Percentiles rank a stretch among this genome's conserved stretches.
Evolutionary conservation across 2,797 vertebrate genomes (phyloP).

Genomic region (Sebastes taczanowskii): DNA sequence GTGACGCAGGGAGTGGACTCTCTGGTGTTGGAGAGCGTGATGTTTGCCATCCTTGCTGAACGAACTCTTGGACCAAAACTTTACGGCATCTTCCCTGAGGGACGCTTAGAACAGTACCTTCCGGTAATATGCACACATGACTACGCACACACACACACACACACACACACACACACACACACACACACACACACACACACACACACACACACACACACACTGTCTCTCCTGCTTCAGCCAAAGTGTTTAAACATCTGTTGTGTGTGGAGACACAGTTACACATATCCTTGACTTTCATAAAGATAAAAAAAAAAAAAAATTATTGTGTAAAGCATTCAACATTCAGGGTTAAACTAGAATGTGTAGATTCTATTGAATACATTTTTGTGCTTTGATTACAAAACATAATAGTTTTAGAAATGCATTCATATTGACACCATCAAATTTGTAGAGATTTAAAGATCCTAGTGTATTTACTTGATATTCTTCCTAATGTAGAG

Average conservation of each 20-base stretch:
- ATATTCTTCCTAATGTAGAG: background rate
- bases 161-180: background rate
- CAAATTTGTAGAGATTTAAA: background rate
- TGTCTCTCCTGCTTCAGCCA: background rate
- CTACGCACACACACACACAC: background rate
- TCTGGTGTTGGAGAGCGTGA: slow-evolving; percentile 93
- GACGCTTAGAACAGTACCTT: slow-evolving; percentile 93
- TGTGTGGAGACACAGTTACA: background rate
- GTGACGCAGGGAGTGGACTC: slow-evolving; percentile 90
- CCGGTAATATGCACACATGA: slow-evolving; percentile 77
- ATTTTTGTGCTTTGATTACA: background rate
- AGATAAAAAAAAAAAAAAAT: background rate
- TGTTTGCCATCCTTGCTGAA: slow-evolving; percentile 97
- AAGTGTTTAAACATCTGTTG: background rate
- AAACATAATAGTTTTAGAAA: background rate
- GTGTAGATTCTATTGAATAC: background rate
- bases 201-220: background rate
- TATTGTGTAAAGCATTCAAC: background rate
- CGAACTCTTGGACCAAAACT: slow-evolving; percentile 89
- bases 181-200: background rate
- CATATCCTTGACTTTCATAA: background rate
- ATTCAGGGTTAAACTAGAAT: background rate
- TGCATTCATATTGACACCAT: background rate
- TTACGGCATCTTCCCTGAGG: slow-evolving; percentile 93
- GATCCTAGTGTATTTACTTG: background rate